Evolutionary conservation across 2,888 invertebrate species (phyloP).

Genomic region (Ophonus ardosiacus): DNA sequence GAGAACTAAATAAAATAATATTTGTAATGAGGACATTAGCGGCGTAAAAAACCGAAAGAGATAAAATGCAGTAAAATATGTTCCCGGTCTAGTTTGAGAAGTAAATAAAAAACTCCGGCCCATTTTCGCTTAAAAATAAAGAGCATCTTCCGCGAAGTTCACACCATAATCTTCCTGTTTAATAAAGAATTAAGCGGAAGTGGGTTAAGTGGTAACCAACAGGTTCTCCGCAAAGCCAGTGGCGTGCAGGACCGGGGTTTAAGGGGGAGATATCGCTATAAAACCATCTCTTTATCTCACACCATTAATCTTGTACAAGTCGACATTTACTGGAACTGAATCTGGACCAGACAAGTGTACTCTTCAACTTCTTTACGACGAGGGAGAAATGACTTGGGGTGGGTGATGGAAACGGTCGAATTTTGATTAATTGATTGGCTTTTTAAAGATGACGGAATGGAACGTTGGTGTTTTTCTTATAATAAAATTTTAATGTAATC

Average conservation of each 20-base stretch:
- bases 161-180: slow-evolving; percentile 33
- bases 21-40: no score
- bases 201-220: slow-evolving; percentile 68
- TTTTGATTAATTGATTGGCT: slow-evolving; percentile 36
- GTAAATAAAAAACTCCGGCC: neutral
- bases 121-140: slow-evolving; percentile 1
- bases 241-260: slow-evolving; percentile 65
- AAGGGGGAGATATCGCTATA: slow-evolving; percentile 71
- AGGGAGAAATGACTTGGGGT: neutral
- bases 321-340: slow-evolving; percentile 68
- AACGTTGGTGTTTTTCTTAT: neutral
- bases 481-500: neutral
- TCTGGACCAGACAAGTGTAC: slow-evolving; percentile 69
- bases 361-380: slow-evolving; percentile 65
- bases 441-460: neutral
- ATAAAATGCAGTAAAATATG: neutral
- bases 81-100: neutral
- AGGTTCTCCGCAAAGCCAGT: slow-evolving; percentile 67
- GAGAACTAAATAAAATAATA: no score
- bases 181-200: slow-evolving; percentile 60
- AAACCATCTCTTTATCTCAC: slow-evolving; percentile 72
- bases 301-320: slow-evolving; percentile 71
- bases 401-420: slow-evolving; percentile 12
- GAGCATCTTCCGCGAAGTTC: slow-evolving; percentile 2
- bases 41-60: no score